These are phyloP conservation scores for Harpagoxenus sublaevis DNA, from an alignment of 2,888 invertebrate genomes.

Conservation along the genomic window DNA sequence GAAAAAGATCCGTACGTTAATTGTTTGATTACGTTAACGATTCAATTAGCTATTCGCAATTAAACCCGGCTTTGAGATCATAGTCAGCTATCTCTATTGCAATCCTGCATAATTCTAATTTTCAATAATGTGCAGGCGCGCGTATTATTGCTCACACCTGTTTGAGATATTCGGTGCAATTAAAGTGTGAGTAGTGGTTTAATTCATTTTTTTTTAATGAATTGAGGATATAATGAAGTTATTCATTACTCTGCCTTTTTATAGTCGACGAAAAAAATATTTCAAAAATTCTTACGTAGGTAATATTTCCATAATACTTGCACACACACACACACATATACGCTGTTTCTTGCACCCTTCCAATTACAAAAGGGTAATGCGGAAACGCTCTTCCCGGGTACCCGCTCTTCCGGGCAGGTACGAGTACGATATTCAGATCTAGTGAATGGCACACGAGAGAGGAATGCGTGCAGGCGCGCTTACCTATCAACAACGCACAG, in stretches of 20 bases:
- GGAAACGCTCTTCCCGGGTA: background rate
- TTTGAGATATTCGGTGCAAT: background rate
- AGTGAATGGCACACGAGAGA: slow-evolving; percentile 27
- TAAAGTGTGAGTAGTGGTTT: background rate
- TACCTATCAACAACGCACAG: slow-evolving; percentile 10
- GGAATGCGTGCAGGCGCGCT: background rate
- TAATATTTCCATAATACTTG: background rate
- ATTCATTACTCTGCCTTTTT: background rate
- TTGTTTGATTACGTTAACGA: slow-evolving; percentile 52
- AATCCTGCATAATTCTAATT: slow-evolving; percentile 25
- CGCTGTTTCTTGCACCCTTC: background rate
- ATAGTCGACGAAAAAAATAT: background rate
- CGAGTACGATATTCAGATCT: slow-evolving; percentile 16
- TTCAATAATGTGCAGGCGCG: slow-evolving; percentile 11
- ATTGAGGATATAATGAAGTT: background rate
- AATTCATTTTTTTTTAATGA: background rate
- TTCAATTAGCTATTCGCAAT: slow-evolving; percentile 46
- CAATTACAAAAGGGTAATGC: slow-evolving; percentile 19
- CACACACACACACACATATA: too few species aligned
- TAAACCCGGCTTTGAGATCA: slow-evolving; percentile 34
- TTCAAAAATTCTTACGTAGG: background rate
- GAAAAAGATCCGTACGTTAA: slow-evolving; percentile 44
- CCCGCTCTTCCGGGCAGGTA: too few species aligned
- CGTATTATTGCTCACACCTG: background rate
- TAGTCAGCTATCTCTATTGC: slow-evolving; percentile 14